phyloP scores from a whole-genome alignment of 2,113 vertebrate species.

The Myotis yumanensis region DNA sequence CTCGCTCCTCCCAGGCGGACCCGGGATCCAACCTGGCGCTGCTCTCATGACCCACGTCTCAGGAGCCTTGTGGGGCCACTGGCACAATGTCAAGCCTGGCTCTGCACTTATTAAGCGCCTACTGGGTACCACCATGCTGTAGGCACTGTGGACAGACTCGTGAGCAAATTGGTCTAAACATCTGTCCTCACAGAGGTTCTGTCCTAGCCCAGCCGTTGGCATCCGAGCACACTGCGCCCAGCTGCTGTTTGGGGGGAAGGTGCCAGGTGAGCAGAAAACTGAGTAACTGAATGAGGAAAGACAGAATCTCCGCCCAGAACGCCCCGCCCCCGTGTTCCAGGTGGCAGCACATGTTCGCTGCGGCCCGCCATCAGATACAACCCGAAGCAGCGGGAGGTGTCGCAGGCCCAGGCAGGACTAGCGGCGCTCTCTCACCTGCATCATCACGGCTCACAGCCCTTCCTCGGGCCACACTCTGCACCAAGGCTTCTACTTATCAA shows the following conservation, averaged over 20 bases:
- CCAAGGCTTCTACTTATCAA: not conserved
- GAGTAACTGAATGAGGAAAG: not conserved
- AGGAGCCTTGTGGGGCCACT: not conserved
- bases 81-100: not conserved
- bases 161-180: accelerated
- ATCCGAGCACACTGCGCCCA: not conserved
- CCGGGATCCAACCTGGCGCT: accelerated
- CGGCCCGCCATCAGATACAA: not conserved
- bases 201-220: accelerated
- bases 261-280: not conserved
- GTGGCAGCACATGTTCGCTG: accelerated
- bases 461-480: accelerated
- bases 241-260: not conserved
- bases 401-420: accelerated
- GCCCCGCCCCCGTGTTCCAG: not conserved
- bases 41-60: not conserved
- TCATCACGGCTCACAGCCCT: not conserved
- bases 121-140: accelerated
- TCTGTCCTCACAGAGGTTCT: not conserved
- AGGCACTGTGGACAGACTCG: accelerated
- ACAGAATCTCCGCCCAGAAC: not conserved
- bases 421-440: accelerated
- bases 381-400: not conserved
- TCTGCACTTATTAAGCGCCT: not conserved
- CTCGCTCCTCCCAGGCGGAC: accelerated